Percentiles rank a stretch among this genome's conserved stretches.
phyloP scores from a whole-genome alignment of 1,140 invertebrate species.

The Drusus annulatus region DNA sequence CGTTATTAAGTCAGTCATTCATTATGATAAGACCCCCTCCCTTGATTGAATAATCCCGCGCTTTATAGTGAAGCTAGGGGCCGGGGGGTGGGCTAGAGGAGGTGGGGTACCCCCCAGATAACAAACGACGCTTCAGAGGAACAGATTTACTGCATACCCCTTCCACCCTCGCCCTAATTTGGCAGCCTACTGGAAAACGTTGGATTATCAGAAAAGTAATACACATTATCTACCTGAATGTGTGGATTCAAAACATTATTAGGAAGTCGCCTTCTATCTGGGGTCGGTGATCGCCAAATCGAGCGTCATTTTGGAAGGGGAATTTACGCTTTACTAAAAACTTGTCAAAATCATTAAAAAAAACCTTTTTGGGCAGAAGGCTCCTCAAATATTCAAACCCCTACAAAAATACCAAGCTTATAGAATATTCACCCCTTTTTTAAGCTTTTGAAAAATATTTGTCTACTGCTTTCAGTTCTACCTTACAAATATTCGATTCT shows the following conservation, averaged over 20 bases:
- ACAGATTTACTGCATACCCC: conserved; percentile 41
- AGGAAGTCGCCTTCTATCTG: background rate
- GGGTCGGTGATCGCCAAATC: too few relatives aligned
- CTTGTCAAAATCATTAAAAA: too few relatives aligned
- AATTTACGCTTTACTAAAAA: too few relatives aligned
- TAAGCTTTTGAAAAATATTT: too few relatives aligned
- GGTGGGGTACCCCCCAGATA: background rate
- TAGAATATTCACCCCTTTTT: too few relatives aligned
- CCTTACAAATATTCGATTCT: too few relatives aligned
- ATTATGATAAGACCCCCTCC: conserved; percentile 55
- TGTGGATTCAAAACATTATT: conserved; percentile 15
- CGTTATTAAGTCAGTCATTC: conserved; percentile 53
- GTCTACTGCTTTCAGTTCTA: too few relatives aligned
- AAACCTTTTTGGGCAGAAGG: too few relatives aligned
- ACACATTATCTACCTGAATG: conserved; percentile 37
- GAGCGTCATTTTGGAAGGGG: too few relatives aligned
- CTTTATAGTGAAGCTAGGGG: conserved; percentile 32
- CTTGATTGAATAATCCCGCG: conserved; percentile 56
- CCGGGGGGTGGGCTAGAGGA: background rate
- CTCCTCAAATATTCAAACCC: too few relatives aligned
- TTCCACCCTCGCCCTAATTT: conserved; percentile 28
- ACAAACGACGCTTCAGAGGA: conserved; percentile 42
- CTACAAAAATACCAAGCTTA: too few relatives aligned
- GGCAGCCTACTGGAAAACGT: conserved; percentile 33
- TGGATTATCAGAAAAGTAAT: conserved; percentile 34